A percentile compares a stretch with the other conserved stretches of the same genome.
These are phyloP conservation scores for Sus cebifrons DNA, from an alignment of 2,797 vertebrate genomes.

Conservation along the genomic window DNA sequence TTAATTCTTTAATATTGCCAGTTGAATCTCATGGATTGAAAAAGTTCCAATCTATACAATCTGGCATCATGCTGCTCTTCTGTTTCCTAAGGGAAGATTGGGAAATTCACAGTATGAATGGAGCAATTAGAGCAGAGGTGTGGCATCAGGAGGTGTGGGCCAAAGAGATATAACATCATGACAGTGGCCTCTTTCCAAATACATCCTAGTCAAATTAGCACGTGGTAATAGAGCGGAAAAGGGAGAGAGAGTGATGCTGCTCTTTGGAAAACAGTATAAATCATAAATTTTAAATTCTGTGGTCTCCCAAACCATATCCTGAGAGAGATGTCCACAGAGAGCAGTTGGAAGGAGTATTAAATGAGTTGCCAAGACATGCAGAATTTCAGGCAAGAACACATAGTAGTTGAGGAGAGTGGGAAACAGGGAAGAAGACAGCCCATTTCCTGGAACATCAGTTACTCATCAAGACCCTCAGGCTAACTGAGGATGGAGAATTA, in stretches of 20 bases:
- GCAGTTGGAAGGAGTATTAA: background rate
- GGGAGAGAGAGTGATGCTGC: background rate
- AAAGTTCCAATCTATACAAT: constrained; percentile 85
- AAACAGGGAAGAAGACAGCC: background rate
- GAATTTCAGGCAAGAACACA: background rate
- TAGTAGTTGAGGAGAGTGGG: background rate
- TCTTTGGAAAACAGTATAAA: constrained; percentile 35
- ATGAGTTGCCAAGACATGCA: background rate
- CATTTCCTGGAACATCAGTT: background rate
- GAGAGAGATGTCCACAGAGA: background rate
- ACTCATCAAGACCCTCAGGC: background rate
- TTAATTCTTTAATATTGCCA: constrained; percentile 89
- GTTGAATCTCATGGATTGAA: constrained; percentile 83
- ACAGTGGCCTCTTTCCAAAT: constrained; percentile 60
- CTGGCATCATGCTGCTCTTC: constrained; percentile 86
- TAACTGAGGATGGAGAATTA: background rate
- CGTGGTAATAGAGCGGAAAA: background rate
- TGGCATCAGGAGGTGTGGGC: constrained; percentile 32
- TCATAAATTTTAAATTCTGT: background rate
- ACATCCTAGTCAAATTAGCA: constrained; percentile 34
- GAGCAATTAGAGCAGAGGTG: constrained; percentile 76
- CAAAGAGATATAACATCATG: background rate
- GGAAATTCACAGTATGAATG: constrained; percentile 71
- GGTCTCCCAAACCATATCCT: background rate
- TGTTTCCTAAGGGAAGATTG: constrained; percentile 69